Percentiles rank a stretch among this genome's conserved stretches.
phyloP scores from a whole-genome alignment of 37 sponge, comb jelly and placozoan species.

The Mnemiopsis leidyi region DNA sequence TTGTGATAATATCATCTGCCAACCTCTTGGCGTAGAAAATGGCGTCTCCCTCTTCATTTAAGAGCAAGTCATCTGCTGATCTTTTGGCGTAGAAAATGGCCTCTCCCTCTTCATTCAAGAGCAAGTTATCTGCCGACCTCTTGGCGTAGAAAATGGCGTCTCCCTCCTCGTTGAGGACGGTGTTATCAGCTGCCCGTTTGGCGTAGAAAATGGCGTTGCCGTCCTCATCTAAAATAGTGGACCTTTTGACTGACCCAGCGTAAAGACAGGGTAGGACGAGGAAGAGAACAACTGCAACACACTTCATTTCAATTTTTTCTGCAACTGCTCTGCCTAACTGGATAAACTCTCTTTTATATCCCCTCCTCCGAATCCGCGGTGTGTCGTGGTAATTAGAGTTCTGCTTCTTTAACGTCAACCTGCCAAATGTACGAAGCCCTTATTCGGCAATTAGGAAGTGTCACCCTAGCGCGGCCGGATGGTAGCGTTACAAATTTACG shows the following conservation, averaged over 20 bases:
- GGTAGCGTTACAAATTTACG: background rate
- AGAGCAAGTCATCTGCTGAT: background rate
- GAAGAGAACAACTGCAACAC: background rate
- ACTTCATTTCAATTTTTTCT: background rate
- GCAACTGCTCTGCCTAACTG: background rate
- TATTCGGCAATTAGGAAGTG: background rate
- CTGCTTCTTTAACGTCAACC: background rate
- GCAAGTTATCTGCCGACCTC: background rate
- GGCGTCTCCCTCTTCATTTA: constrained; percentile 49
- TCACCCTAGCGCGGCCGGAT: background rate
- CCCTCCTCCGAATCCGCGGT: too few relatives aligned
- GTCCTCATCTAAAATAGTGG: constrained; percentile 15
- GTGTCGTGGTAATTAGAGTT: background rate
- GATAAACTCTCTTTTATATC: background rate
- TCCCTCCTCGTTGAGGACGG: constrained; percentile 32
- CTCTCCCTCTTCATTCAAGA: constrained; percentile 48
- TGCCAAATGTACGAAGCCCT: background rate
- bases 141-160: constrained; percentile 63
- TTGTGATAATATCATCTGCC: background rate
- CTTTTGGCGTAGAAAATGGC: constrained; percentile 60
- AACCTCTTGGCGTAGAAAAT: constrained; percentile 55
- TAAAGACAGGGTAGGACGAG: background rate
- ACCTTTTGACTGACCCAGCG: background rate
- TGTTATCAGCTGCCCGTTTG: constrained; percentile 14
- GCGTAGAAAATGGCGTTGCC: constrained; percentile 54